phyloP scores from a whole-genome alignment of 2,888 invertebrate species.

The Callimorpha dominula region DNA sequence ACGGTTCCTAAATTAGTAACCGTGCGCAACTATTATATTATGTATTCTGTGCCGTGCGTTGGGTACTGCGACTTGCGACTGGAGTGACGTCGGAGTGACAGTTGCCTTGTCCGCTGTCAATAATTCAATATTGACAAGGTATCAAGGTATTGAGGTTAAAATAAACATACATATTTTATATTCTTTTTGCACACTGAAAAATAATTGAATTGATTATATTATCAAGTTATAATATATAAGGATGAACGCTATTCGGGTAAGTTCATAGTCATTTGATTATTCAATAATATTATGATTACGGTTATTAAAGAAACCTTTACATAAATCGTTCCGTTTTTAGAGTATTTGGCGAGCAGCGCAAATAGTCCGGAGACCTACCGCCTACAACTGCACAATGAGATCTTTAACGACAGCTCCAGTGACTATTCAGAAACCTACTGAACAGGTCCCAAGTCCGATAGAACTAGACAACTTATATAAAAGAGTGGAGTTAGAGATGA shows the following conservation, averaged over 20 bases:
- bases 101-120: no score
- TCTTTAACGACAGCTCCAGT: constrained; percentile 60
- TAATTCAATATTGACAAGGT: no score
- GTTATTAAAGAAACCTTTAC: not conserved
- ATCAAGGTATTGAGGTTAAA: no score
- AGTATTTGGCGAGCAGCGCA: constrained; percentile 68
- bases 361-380: constrained; percentile 53
- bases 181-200: not conserved
- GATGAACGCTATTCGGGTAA: constrained; percentile 67
- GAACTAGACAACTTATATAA: constrained; percentile 93
- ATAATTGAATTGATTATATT: not conserved
- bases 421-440: constrained; percentile 58
- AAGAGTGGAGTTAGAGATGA: constrained; percentile 93
- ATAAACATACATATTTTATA: not conserved
- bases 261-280: constrained; percentile 13
- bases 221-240: constrained; percentile 14
- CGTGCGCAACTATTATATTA: no score
- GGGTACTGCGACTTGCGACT: no score
- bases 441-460: constrained; percentile 55
- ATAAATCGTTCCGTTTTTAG: constrained; percentile 51
- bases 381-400: constrained; percentile 56
- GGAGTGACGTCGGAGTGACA: no score
- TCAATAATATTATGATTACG: not conserved
- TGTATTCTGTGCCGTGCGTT: no score
- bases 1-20: no score